These are phyloP conservation scores for Lutjanus erythropterus DNA, from an alignment of 2,113 vertebrate genomes.

Conservation along the genomic window DNA sequence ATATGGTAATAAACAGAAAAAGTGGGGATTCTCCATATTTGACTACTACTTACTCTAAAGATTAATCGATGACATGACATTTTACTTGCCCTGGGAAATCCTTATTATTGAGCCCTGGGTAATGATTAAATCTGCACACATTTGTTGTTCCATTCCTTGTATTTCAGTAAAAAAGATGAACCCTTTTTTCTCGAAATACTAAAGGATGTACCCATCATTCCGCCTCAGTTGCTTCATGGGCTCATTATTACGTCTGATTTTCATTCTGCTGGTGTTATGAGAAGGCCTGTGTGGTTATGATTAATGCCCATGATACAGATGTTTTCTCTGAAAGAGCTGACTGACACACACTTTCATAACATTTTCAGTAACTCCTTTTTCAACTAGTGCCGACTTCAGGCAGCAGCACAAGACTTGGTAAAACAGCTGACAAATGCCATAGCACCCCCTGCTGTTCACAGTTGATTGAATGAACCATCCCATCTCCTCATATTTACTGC, in stretches of 20 bases:
- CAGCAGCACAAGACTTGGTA: not conserved
- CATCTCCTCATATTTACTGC: not conserved
- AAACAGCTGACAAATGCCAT: slow-evolving; percentile 63
- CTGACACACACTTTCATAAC: slow-evolving; percentile 5
- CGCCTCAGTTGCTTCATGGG: not conserved
- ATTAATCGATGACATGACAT: too few relatives aligned
- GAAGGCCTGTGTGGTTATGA: not conserved
- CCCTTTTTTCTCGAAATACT: not conserved
- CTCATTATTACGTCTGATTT: too few relatives aligned
- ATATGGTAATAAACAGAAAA: too few relatives aligned
- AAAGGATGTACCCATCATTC: not conserved
- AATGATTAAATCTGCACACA: not conserved
- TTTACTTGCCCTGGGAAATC: too few relatives aligned
- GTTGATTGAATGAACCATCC: not conserved
- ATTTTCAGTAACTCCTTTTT: slow-evolving; percentile 5
- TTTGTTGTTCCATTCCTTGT: not conserved
- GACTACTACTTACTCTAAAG: too few relatives aligned
- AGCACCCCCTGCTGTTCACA: slow-evolving; percentile 83
- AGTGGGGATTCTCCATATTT: too few relatives aligned
- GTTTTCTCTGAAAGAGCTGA: slow-evolving; percentile 34
- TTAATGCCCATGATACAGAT: slow-evolving; percentile 27
- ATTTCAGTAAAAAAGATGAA: not conserved
- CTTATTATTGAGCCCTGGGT: too few relatives aligned
- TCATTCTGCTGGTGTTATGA: not conserved
- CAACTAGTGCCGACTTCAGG: slow-evolving; percentile 11